Conservation (phyloP, 2,888 invertebrate species). For the Caenorhabditis japonica region DNA sequence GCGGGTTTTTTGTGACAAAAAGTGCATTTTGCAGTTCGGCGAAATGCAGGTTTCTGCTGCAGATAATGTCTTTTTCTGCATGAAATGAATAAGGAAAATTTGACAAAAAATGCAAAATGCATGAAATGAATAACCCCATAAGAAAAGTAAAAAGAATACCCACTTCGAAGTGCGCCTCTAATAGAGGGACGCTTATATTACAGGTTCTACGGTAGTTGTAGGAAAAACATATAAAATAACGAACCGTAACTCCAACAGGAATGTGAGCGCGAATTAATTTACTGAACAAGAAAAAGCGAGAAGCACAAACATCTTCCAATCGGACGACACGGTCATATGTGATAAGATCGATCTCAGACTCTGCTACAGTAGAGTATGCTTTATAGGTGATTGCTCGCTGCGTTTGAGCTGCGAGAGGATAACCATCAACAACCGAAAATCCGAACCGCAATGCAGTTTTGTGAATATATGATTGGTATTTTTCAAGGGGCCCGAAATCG, state of each 20-base stretch:
- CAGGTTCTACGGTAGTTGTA: no score
- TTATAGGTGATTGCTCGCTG: constrained; percentile 67
- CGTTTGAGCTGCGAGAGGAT: constrained; percentile 72
- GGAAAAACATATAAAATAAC: no score
- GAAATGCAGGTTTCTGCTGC: no score
- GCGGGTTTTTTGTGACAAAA: no score
- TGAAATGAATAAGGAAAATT: no score
- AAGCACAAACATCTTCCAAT: constrained; percentile 62
- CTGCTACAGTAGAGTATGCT: constrained; percentile 67
- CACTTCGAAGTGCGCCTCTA: no score
- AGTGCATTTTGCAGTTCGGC: no score
- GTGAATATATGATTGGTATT: constrained; percentile 72
- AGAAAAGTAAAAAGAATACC: no score
- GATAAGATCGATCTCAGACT: constrained; percentile 64
- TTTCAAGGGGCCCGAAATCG: constrained; percentile 73
- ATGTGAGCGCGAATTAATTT: constrained; percentile 68
- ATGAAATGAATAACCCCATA: no score
- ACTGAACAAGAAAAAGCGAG: constrained; percentile 69
- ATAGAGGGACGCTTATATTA: no score
- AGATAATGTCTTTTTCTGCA: no score
- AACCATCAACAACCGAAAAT: constrained; percentile 73
- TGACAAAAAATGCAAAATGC: no score
- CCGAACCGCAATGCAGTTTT: constrained; percentile 66
- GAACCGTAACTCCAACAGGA: constrained; percentile 72
- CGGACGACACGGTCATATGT: constrained; percentile 71